Conservation (phyloP, 2,888 invertebrate genomes). For the Eulithis prunata region DNA sequence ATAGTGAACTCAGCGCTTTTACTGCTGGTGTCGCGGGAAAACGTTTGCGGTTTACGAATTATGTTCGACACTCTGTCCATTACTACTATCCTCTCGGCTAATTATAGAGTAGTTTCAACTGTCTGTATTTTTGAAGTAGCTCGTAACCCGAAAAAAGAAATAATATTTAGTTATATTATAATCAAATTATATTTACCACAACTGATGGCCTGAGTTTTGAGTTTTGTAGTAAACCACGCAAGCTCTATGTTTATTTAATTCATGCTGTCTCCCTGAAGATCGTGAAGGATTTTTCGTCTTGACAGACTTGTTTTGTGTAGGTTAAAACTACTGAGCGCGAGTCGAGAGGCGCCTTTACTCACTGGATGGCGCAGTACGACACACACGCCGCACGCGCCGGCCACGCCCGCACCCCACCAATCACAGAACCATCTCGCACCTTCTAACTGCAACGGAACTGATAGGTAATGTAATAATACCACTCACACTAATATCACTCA, state of each 20-base stretch:
- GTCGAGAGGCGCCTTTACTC: conserved; percentile 90
- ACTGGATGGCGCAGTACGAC: conserved; percentile 86
- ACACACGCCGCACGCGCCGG: conserved; percentile 74
- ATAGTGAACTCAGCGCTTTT: conserved; percentile 38
- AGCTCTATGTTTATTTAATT: too few relatives aligned
- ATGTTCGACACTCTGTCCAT: conserved; percentile 13
- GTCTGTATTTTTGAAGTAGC: too few relatives aligned
- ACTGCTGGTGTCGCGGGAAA: conserved; percentile 33
- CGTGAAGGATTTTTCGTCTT: too few relatives aligned
- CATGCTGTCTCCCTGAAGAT: too few relatives aligned
- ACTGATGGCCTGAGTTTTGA: too few relatives aligned
- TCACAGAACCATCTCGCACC: conserved; percentile 80
- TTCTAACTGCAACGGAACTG: conserved; percentile 78
- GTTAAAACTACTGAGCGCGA: conserved; percentile 89
- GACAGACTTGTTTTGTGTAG: conserved; percentile 51
- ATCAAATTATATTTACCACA: too few relatives aligned
- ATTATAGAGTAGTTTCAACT: not conserved
- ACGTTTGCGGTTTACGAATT: conserved; percentile 23
- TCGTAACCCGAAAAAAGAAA: too few relatives aligned
- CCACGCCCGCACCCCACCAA: conserved; percentile 80
- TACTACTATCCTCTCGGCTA: conserved; percentile 9
- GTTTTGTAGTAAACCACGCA: too few relatives aligned
- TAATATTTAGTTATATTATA: too few relatives aligned
- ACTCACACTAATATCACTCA: conserved; percentile 1
- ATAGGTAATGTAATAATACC: conserved; percentile 54